These are phyloP conservation scores for Calliopum simillimum DNA, from an alignment of 2,888 invertebrate species.

Conservation along the genomic window DNA sequence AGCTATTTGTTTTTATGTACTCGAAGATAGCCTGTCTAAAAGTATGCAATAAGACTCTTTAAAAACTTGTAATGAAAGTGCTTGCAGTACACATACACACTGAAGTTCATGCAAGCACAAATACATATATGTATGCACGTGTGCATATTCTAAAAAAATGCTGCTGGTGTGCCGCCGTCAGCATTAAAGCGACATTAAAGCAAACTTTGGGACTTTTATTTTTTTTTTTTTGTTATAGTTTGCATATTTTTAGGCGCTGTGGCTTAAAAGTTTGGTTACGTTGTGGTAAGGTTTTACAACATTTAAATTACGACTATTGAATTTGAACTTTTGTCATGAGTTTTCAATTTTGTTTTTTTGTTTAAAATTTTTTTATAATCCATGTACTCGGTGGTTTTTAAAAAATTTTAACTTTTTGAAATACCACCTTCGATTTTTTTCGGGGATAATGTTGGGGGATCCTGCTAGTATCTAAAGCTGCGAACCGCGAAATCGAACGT, in stretches of 20 bases:
- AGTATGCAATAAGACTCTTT: not conserved
- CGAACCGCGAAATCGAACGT: no score
- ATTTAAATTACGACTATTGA: no score
- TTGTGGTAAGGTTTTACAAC: no score
- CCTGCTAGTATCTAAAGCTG: no score
- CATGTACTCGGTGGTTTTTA: no score
- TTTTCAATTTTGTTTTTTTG: no score
- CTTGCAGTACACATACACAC: not conserved
- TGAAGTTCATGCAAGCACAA: not conserved
- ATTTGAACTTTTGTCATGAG: no score
- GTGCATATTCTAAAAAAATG: constrained; percentile 25
- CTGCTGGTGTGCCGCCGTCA: constrained; percentile 33
- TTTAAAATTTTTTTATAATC: no score
- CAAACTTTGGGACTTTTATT: not conserved
- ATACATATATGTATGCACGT: not conserved
- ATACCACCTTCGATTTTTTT: no score
- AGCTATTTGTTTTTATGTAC: constrained; percentile 5
- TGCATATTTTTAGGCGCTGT: not conserved
- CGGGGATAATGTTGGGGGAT: no score
- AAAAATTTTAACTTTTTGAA: no score
- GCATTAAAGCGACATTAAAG: constrained; percentile 14
- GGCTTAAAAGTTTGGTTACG: no score
- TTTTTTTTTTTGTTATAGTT: not conserved
- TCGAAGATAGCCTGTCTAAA: not conserved
- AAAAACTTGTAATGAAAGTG: not conserved